Conservation (phyloP, 2,888 invertebrate species). For the Rugalucina vietnamica region DNA sequence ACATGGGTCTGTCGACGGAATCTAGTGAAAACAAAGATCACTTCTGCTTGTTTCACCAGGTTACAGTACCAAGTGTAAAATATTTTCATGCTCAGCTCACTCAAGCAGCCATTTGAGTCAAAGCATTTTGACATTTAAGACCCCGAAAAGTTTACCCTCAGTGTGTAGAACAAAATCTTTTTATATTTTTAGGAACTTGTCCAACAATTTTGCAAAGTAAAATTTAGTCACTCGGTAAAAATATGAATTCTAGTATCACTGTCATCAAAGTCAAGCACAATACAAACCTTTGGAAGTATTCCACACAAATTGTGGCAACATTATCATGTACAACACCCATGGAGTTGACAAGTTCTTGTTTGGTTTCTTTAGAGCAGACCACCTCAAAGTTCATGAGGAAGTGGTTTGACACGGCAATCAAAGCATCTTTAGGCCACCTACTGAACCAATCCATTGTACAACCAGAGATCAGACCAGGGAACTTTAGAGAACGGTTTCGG, state of each 20-base stretch:
- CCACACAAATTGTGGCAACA: conserved; percentile 76
- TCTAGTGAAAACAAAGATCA: conserved; percentile 84
- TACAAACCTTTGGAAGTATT: conserved; percentile 80
- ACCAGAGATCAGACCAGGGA: conserved; percentile 83
- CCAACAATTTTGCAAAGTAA: too few relatives aligned
- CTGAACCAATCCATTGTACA: conserved; percentile 84
- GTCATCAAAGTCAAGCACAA: too few relatives aligned
- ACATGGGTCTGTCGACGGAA: conserved; percentile 93
- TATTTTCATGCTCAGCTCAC: too few relatives aligned
- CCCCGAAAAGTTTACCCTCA: too few relatives aligned
- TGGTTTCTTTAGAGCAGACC: conserved; percentile 71
- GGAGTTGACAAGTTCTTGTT: conserved; percentile 75
- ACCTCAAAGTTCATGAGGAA: conserved; percentile 79
- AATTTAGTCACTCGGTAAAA: too few relatives aligned
- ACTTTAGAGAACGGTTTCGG: conserved; percentile 81
- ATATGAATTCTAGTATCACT: too few relatives aligned
- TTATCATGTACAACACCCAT: conserved; percentile 82
- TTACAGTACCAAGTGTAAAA: too few relatives aligned
- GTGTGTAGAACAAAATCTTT: too few relatives aligned
- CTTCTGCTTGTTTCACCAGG: too few relatives aligned
- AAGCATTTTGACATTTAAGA: too few relatives aligned
- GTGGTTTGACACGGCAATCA: conserved; percentile 81
- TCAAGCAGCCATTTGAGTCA: too few relatives aligned
- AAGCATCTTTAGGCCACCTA: conserved; percentile 82
- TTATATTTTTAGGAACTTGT: too few relatives aligned